Percentiles rank a stretch among this genome's conserved stretches.
These are phyloP conservation scores for Suncus etruscus DNA, from an alignment of 2,113 vertebrate genomes.

Conservation along the genomic window DNA sequence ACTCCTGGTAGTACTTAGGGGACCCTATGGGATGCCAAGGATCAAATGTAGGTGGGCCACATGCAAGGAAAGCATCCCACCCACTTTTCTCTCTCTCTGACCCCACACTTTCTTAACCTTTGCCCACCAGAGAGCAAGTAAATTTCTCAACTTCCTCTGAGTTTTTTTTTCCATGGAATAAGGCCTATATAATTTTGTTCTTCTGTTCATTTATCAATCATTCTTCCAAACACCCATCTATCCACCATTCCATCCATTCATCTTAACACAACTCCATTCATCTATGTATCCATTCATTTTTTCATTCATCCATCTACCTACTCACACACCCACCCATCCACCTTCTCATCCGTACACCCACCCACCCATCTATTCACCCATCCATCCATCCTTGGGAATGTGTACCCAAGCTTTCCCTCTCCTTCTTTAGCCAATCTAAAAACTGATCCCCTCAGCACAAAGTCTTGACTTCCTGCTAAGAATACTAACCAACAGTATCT, in stretches of 20 bases:
- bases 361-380: not conserved
- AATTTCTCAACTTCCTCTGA: not conserved
- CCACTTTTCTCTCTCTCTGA: too few relatives aligned
- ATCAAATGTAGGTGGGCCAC: too few relatives aligned
- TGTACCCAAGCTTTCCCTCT: not conserved
- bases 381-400: not conserved
- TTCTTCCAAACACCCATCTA: not conserved
- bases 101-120: constrained; percentile 5
- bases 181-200: not conserved
- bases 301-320: too few relatives aligned
- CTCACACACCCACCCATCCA: not conserved
- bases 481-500: not conserved
- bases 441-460: not conserved
- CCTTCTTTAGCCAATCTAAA: not conserved
- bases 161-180: not conserved
- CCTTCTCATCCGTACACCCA: not conserved
- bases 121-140: constrained; percentile 12
- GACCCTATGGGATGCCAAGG: too few relatives aligned
- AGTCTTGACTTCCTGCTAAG: not conserved
- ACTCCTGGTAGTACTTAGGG: too few relatives aligned
- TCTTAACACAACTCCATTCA: too few relatives aligned
- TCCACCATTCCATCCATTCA: not conserved
- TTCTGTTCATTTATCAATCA: not conserved
- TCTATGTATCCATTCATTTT: too few relatives aligned
- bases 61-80: too few relatives aligned